Base-by-base conservation (phyloP, 2,113 vertebrate genomes). In the Polyodon spathula region DNA sequence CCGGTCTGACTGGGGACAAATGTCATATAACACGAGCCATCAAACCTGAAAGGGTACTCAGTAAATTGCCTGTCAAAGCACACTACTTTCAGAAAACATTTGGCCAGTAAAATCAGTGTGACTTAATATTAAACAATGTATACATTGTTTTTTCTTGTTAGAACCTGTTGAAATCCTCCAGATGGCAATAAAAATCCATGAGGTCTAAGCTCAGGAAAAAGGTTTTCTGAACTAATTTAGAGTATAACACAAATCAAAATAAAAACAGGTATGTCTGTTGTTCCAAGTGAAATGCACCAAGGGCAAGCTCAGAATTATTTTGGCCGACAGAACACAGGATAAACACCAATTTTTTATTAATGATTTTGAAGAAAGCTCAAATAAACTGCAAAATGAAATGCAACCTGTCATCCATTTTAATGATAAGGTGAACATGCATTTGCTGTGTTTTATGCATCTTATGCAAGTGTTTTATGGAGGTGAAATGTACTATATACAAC, bases 1-100 rank as follows among this genome's bases (percentile, higher is more conserved):
- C 81, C 85, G 71, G 89, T 89, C 82, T 89, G 82, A 90, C 85
- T 85, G 76, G 89, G 91, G 89, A 94, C 89, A 86, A 92, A 90
- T 92, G 91, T 95, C 92, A 95, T 83, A 81, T 75, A 83, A 65
- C 74, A 91, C 61, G 65, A 87, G 81, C 81, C 88, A 85, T 91
- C 91, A 92, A 86, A 81, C 74, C 71, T 80, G 81, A 75, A 73
- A 73, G 66, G 56, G 57, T 41, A 67, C 70, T 73, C 72, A 0
- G 48, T 64, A 71, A 84, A 72, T n/a, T 63, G 73, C 74, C 74
- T 76, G 68, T 76, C 71, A 73, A 72, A 65, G 69, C 58, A 75
- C 67, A 64, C 64, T 72, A 68, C 27, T 53, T 76, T 63, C 73
- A 72, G 65, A 69, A 51, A 69, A 76, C 84, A 81, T 79, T 62